phyloP scores from a whole-genome alignment of 30 jellyfish, hydroid and myxozoan genomes.

The Aurelia coerulea region DNA sequence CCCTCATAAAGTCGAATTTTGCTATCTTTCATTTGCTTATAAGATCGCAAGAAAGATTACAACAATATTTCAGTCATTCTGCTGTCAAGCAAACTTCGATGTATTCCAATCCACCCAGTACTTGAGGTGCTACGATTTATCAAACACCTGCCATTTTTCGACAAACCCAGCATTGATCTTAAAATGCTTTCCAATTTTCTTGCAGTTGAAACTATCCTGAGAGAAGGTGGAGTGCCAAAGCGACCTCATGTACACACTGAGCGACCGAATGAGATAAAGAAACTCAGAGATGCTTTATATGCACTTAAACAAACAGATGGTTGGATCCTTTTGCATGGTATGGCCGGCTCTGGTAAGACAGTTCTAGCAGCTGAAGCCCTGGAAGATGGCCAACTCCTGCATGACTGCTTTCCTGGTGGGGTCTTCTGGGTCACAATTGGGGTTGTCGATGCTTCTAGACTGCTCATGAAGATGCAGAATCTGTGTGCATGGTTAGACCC shows the following conservation, averaged over 20 bases:
- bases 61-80: too few relatives aligned
- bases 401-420: slow-evolving; percentile 97
- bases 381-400: slow-evolving; percentile 53
- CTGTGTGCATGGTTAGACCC: slow-evolving; percentile 83
- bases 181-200: background rate
- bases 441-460: slow-evolving; percentile 65
- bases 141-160: too few relatives aligned
- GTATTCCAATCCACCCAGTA: too few relatives aligned
- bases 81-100: too few relatives aligned
- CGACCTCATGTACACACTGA: slow-evolving; percentile 61
- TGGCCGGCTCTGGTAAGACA: slow-evolving; percentile 98
- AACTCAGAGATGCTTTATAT: slow-evolving; percentile 64
- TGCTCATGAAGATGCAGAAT: slow-evolving; percentile 91
- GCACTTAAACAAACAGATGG: slow-evolving; percentile 69
- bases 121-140: too few relatives aligned
- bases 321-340: slow-evolving; percentile 97
- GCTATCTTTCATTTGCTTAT: too few relatives aligned
- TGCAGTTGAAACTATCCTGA: slow-evolving; percentile 72
- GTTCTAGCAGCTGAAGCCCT: slow-evolving; percentile 85
- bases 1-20: too few relatives aligned
- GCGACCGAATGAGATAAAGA: slow-evolving; percentile 50
- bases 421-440: slow-evolving; percentile 91
- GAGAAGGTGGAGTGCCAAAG: slow-evolving; percentile 98
- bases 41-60: too few relatives aligned
- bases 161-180: too few relatives aligned